Conservation (phyloP, 2,888 invertebrate species). For the Camptogramma bilineatum region DNA sequence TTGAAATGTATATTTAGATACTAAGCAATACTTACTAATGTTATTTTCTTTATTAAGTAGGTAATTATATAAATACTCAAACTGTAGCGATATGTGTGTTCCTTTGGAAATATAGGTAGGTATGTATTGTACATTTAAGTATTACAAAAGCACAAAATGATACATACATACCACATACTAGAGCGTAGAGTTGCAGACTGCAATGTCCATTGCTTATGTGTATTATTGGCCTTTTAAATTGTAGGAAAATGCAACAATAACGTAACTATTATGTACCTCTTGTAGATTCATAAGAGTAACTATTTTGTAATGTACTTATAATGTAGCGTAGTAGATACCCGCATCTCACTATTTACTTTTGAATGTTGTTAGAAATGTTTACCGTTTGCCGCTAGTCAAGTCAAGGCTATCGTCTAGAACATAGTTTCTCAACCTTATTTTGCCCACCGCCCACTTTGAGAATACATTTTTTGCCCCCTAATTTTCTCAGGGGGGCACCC, state of each 20-base stretch:
- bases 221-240: conserved; percentile 26
- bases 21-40: conserved; percentile 54
- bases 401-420: neutral
- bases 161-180: conserved; percentile 23
- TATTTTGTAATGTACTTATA: neutral
- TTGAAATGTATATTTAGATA: conserved; percentile 48
- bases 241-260: conserved; percentile 29
- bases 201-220: conserved; percentile 20
- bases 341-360: conserved; percentile 1
- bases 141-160: conserved; percentile 42
- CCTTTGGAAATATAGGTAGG: conserved; percentile 15
- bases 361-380: neutral
- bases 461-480: no score
- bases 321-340: no score
- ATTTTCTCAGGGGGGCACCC: no score
- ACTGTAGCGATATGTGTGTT: conserved; percentile 37
- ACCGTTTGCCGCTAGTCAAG: conserved; percentile 1
- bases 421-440: no score
- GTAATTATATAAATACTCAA: conserved; percentile 11
- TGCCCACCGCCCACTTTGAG: no score
- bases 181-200: conserved; percentile 14
- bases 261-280: conserved; percentile 24
- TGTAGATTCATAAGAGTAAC: conserved; percentile 7
- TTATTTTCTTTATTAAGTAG: conserved; percentile 16
- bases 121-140: conserved; percentile 35